phyloP scores from a whole-genome alignment of 2,888 invertebrate species.

The Volucella inanis region DNA sequence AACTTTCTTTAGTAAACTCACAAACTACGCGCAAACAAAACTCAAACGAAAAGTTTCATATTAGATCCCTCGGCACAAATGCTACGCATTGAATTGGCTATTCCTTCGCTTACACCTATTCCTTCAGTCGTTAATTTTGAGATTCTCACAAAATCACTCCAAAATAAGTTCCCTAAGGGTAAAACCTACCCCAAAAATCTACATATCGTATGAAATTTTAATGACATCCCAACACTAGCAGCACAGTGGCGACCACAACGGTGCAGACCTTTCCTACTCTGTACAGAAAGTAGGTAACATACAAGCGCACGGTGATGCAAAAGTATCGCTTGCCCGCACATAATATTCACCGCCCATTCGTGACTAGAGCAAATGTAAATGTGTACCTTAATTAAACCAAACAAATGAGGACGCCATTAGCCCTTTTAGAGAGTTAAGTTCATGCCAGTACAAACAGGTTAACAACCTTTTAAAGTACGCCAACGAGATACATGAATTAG shows the following conservation, averaged over 20 bases:
- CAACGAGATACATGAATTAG: slow-evolving; percentile 24
- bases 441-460: slow-evolving; percentile 46
- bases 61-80: no score
- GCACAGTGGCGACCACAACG: not conserved
- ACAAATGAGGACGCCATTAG: slow-evolving; percentile 63
- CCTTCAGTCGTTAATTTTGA: slow-evolving; percentile 8
- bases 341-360: slow-evolving; percentile 35
- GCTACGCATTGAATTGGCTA: not conserved
- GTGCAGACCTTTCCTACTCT: slow-evolving; percentile 11
- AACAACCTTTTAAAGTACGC: slow-evolving; percentile 54
- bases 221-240: slow-evolving; percentile 32
- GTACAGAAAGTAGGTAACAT: not conserved
- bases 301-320: not conserved
- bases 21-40: no score
- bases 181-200: slow-evolving; percentile 36
- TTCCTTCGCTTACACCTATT: not conserved
- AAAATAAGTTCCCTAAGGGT: not conserved
- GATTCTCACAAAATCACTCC: slow-evolving; percentile 4
- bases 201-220: slow-evolving; percentile 38
- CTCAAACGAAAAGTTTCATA: no score
- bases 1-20: no score
- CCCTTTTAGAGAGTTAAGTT: slow-evolving; percentile 37
- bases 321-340: slow-evolving; percentile 31
- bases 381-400: slow-evolving; percentile 61
- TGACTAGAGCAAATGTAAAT: slow-evolving; percentile 55